Percentiles rank a stretch among this genome's conserved stretches.
Evolutionary conservation across 2,797 vertebrate species (phyloP).

Genomic region (Thamnophis elegans): DNA sequence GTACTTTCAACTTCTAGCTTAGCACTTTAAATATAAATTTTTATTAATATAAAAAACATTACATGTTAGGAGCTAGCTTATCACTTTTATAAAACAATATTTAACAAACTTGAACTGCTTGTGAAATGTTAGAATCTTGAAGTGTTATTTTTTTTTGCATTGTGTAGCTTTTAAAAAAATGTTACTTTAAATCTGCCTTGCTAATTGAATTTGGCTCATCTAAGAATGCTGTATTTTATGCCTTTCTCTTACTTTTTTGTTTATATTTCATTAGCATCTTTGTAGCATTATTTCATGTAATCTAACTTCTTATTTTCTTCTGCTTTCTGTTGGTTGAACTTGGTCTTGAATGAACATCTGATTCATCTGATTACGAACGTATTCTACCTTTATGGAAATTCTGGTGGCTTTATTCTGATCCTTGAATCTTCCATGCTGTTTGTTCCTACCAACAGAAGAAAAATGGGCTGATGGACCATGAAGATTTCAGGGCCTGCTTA

Average conservation of each 20-base stretch:
- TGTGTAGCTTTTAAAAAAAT: not conserved
- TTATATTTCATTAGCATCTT: conserved; percentile 24
- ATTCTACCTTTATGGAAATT: conserved; percentile 36
- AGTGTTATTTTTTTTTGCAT: not conserved
- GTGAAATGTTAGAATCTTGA: not conserved
- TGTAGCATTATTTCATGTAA: conserved; percentile 35
- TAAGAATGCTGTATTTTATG: conserved; percentile 34
- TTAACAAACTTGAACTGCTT: not conserved
- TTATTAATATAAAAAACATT: no score
- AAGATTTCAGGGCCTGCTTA: conserved; percentile 96
- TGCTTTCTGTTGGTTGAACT: conserved; percentile 43
- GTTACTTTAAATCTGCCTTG: not conserved
- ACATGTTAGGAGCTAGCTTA: not conserved
- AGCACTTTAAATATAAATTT: not conserved
- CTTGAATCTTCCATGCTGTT: conserved; percentile 34
- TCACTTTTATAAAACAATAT: not conserved
- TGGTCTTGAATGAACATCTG: conserved; percentile 24
- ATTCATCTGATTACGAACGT: conserved; percentile 42
- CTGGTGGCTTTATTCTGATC: conserved; percentile 24
- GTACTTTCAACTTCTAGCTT: not conserved
- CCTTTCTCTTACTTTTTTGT: conserved; percentile 35
- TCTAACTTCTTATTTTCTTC: conserved; percentile 44
- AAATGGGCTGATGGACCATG: conserved; percentile 96
- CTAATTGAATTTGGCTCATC: conserved; percentile 19
- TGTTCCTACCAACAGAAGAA: conserved; percentile 78